Percentiles rank a stretch among this genome's conserved stretches.
Conservation (phyloP, 2,797 vertebrate species). For the Chaunax sp. region DNA sequence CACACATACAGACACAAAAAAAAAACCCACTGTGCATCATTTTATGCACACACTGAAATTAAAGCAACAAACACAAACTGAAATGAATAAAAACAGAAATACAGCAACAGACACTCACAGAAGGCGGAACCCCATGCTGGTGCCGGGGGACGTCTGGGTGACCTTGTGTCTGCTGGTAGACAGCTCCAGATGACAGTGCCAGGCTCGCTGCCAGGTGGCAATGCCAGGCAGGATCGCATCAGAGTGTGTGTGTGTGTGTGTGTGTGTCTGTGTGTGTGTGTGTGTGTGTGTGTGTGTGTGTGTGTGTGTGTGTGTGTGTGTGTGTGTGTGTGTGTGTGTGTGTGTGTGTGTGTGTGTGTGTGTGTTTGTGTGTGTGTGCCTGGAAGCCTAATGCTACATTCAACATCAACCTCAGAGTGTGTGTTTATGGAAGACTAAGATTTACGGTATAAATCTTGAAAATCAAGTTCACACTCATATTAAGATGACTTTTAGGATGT, state of each 20-base stretch:
- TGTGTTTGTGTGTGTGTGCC: slow-evolving; percentile 23
- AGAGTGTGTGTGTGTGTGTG: slow-evolving; percentile 12
- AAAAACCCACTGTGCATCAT: slow-evolving; percentile 40
- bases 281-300: slow-evolving; percentile 8
- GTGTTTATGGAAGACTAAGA: neutral
- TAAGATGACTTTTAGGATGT: neutral
- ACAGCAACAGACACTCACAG: slow-evolving; percentile 32
- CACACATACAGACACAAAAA: slow-evolving; percentile 16
- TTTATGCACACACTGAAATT: slow-evolving; percentile 37
- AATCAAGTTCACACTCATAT: neutral
- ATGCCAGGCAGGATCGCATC: slow-evolving; percentile 63
- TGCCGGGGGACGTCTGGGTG: slow-evolving; percentile 65
- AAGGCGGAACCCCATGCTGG: slow-evolving; percentile 55
- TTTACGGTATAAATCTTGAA: neutral
- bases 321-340: slow-evolving; percentile 13
- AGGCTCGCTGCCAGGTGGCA: slow-evolving; percentile 75
- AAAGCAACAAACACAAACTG: slow-evolving; percentile 53
- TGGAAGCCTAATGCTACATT: slow-evolving; percentile 38
- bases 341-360: neutral
- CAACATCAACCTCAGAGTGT: slow-evolving; percentile 26
- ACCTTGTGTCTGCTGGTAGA: slow-evolving; percentile 77
- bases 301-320: slow-evolving; percentile 8
- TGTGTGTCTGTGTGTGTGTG: too few species aligned
- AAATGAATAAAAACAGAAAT: slow-evolving; percentile 43
- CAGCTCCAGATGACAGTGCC: slow-evolving; percentile 69